Conservation (phyloP, 2,888 invertebrate genomes). For the Bembecia ichneumoniformis region DNA sequence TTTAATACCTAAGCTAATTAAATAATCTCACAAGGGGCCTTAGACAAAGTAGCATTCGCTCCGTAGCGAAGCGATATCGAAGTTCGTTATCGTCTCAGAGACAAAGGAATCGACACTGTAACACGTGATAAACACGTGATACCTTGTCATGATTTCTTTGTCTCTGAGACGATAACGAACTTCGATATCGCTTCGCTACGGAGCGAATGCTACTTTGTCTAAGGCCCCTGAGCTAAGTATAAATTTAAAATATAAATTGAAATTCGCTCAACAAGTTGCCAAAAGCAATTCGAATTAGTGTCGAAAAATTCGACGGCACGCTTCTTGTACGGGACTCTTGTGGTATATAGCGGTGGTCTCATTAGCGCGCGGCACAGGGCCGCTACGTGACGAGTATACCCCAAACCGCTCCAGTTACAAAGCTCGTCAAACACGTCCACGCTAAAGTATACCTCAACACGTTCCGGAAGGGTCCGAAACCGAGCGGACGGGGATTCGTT, state of each 20-base stretch:
- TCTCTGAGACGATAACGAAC: too few relatives aligned
- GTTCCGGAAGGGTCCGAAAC: neutral
- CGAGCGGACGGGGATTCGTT: neutral
- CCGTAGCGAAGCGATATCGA: too few relatives aligned
- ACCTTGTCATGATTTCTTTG: too few relatives aligned
- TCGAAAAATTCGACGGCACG: slow-evolving; percentile 27
- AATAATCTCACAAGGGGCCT: neutral
- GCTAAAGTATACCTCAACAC: neutral
- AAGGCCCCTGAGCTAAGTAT: too few relatives aligned
- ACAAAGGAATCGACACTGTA: too few relatives aligned
- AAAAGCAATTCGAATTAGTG: slow-evolving; percentile 12
- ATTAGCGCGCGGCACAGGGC: slow-evolving; percentile 19
- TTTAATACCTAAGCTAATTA: neutral
- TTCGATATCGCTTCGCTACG: too few relatives aligned
- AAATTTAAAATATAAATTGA: neutral
- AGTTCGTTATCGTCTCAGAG: too few relatives aligned
- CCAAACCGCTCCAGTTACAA: neutral
- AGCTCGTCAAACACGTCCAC: neutral
- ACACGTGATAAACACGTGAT: too few relatives aligned
- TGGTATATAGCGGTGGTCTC: slow-evolving; percentile 20
- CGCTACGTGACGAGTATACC: neutral
- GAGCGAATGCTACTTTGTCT: too few relatives aligned
- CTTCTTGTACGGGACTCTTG: slow-evolving; percentile 16
- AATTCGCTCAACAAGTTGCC: neutral
- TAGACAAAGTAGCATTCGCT: too few relatives aligned